phyloP scores from a whole-genome alignment of 2,113 vertebrate species.

The Cinclus cinclus region DNA sequence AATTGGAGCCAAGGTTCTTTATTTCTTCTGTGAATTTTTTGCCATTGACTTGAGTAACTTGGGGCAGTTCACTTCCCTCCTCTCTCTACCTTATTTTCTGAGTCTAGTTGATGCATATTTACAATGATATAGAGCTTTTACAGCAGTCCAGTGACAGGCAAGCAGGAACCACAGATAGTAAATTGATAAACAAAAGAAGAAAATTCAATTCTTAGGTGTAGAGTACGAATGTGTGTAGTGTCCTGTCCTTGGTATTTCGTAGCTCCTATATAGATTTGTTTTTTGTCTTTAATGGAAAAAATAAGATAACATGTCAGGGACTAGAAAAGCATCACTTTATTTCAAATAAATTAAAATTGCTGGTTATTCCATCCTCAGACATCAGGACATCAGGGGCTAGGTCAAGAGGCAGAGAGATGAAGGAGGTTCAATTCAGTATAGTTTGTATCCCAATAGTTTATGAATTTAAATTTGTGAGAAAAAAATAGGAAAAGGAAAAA shows the following conservation, averaged over 20 bases:
- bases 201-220: not conserved
- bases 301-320: not conserved
- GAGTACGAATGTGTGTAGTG: fast-evolving
- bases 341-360: not conserved
- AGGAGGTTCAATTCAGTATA: not conserved
- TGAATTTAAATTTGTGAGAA: not conserved
- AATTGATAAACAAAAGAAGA: not conserved
- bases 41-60: not conserved
- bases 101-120: not conserved
- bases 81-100: not conserved
- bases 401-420: not conserved
- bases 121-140: not conserved
- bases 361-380: not conserved
- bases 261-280: not conserved
- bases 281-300: not conserved
- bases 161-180: not conserved
- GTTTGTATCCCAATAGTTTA: not conserved
- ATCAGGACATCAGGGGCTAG: not conserved
- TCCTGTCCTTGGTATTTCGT: not conserved
- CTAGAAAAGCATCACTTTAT: not conserved
- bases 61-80: not conserved
- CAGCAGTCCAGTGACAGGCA: not conserved
- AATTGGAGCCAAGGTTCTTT: not conserved
- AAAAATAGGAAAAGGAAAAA: not conserved
- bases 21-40: not conserved